A percentile compares a stretch with the other conserved stretches of the same genome.
phyloP scores from a whole-genome alignment of 2,113 vertebrate species.

The Centropristis striata region DNA sequence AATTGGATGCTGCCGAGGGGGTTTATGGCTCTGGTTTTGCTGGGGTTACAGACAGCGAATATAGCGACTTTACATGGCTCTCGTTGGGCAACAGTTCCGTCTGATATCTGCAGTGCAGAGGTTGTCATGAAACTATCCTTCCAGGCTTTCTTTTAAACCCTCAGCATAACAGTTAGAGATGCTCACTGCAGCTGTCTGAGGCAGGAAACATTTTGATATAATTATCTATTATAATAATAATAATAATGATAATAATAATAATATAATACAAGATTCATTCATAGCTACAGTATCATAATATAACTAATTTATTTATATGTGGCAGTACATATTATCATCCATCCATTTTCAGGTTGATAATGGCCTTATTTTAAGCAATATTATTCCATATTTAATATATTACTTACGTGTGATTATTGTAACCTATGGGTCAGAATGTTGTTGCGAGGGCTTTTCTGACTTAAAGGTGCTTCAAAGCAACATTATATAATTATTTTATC shows the following conservation, averaged over 20 bases:
- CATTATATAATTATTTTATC: too few species aligned
- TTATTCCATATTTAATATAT: not conserved
- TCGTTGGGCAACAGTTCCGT: not conserved
- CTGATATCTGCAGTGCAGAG: not conserved
- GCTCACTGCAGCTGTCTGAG: not conserved
- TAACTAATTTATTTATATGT: too few species aligned
- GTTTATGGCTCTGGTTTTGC: slow-evolving; percentile 25
- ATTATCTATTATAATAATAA: not conserved
- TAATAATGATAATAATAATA: not conserved
- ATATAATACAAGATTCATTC: not conserved
- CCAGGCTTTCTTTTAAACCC: not conserved
- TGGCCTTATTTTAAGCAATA: not conserved
- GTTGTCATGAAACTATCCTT: not conserved
- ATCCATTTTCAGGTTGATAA: not conserved
- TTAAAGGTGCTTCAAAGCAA: not conserved
- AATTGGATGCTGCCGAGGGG: slow-evolving; percentile 23
- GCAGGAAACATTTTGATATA: not conserved
- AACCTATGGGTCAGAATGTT: not conserved
- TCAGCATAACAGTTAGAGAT: not conserved
- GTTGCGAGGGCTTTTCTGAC: not conserved
- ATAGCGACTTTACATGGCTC: not conserved
- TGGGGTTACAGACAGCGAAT: slow-evolving; percentile 5
- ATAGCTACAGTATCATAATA: not conserved
- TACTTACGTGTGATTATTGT: not conserved
- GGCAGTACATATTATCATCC: not conserved